Evolutionary conservation across 2,888 invertebrate genomes (phyloP).

Genomic region (Perizoma affinitatum): DNA sequence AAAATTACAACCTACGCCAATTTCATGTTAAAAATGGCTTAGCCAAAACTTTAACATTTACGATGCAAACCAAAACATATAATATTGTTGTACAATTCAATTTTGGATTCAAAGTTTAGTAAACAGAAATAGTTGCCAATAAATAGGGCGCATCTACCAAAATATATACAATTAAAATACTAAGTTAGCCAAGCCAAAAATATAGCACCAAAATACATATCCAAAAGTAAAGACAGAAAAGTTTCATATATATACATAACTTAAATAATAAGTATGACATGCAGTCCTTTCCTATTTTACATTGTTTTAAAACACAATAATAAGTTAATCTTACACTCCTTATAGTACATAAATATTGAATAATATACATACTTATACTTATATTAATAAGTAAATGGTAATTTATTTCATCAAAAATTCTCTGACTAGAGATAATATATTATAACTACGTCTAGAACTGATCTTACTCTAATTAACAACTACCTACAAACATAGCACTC

Average conservation of each 20-base stretch:
- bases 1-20: slow-evolving; percentile 65
- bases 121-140: slow-evolving; percentile 72
- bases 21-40: slow-evolving; percentile 66
- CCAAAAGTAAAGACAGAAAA: slow-evolving; percentile 76
- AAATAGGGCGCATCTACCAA: slow-evolving; percentile 60
- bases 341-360: slow-evolving; percentile 67
- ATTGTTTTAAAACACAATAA: slow-evolving; percentile 71
- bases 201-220: slow-evolving; percentile 80
- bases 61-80: slow-evolving; percentile 42
- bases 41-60: slow-evolving; percentile 53
- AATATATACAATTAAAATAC: slow-evolving; percentile 72
- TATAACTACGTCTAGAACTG: slow-evolving; percentile 71
- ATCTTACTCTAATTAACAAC: slow-evolving; percentile 64
- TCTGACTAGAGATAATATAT: slow-evolving; percentile 78
- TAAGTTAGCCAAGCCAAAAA: slow-evolving; percentile 82
- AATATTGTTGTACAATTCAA: slow-evolving; percentile 38
- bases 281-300: slow-evolving; percentile 66
- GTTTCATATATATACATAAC: slow-evolving; percentile 58
- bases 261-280: slow-evolving; percentile 51
- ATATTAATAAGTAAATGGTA: slow-evolving; percentile 81
- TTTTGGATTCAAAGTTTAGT: slow-evolving; percentile 44
- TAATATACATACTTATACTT: slow-evolving; percentile 66
- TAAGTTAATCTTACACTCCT: slow-evolving; percentile 76
- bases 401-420: slow-evolving; percentile 75
- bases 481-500: slow-evolving; percentile 76